phyloP scores from a whole-genome alignment of 35 echinoderm and acorn worm genomes.

The Apostichopus japonicus region DNA sequence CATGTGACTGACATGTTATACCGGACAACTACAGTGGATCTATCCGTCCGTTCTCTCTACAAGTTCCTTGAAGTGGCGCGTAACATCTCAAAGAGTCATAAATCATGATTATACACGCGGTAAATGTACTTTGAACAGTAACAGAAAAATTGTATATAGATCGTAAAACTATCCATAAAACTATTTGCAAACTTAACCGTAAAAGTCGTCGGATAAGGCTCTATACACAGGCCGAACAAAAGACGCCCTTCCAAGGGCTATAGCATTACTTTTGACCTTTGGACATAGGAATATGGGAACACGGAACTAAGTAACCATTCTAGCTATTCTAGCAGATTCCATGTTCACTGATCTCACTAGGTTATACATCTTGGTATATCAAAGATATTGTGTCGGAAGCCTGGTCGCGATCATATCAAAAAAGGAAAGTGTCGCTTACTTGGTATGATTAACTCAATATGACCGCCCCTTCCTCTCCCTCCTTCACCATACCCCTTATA shows the following conservation, averaged over 20 bases:
- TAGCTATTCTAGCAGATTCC: neutral
- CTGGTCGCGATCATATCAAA: no score
- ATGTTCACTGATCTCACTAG: neutral
- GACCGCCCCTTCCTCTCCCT: no score
- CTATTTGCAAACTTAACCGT: slow-evolving; percentile 51
- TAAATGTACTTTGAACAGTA: slow-evolving; percentile 40
- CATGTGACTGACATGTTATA: no score
- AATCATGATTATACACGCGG: slow-evolving; percentile 14
- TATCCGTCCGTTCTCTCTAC: no score
- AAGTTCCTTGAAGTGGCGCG: no score
- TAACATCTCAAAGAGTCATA: neutral
- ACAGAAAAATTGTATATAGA: slow-evolving; percentile 34
- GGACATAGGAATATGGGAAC: neutral
- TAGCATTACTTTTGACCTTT: slow-evolving; percentile 26
- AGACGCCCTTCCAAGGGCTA: slow-evolving; percentile 38
- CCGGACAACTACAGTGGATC: no score
- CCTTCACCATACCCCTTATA: no score
- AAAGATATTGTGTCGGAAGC: no score
- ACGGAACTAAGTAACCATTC: neutral
- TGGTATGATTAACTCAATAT: no score
- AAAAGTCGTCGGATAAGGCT: neutral
- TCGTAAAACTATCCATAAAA: slow-evolving; percentile 43
- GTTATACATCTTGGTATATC: no score
- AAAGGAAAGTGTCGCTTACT: no score
- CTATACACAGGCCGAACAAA: slow-evolving; percentile 26